Base-by-base conservation (phyloP, 2,797 vertebrate species). In the Stomatorhinus walkeri region DNA sequence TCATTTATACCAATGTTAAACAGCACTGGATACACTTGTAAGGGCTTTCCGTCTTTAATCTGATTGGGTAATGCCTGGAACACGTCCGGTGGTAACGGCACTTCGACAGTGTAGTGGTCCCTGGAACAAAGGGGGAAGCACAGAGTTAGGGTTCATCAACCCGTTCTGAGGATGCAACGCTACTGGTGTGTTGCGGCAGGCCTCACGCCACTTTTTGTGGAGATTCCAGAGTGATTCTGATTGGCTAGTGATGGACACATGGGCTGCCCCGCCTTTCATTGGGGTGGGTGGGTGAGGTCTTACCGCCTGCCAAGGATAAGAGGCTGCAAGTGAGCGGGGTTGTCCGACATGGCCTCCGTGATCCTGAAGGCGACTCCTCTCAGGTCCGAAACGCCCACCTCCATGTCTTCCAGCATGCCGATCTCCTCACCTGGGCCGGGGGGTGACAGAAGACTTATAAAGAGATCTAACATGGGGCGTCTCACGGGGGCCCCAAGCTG, bases 1-100 rank as follows among this genome's bases (percentile, higher is more conserved):
- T 99, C 98, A 89, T 99, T 99, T 95, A 99, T 99, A 90, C 98
- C 98, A 90, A 99, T 95, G 16, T 99, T 99, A 91, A 99, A 99
- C 91, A 99, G 96, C 12, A 99, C 96, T 0, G 98, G 98, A 85
- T 96, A 94, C 48, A 98, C 96, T 84, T 90, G 96, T 9, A 99
- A 94, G 83, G 96, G 94, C 90, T 97, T 97, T 89, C 98, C 98
- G 89, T 97, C 96, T 92, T 96, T 98, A 88, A 99, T 97, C 93
- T 98, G 97, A 8, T 96, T 96, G 16, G 98, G 98, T 72, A 99
- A 94, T 0, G 93, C 92, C 92, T 97, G 96, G 93, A 99, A 99
- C 94, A 97, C 93, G 91, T 95, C 94, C 22, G 93, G 93, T 22
- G 98, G 98, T 93, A 99, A 96, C 83, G 97, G 98, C 92, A 99